These are phyloP conservation scores for Liposcelis brunnea DNA, from an alignment of 2,888 invertebrate genomes.

Conservation along the genomic window DNA sequence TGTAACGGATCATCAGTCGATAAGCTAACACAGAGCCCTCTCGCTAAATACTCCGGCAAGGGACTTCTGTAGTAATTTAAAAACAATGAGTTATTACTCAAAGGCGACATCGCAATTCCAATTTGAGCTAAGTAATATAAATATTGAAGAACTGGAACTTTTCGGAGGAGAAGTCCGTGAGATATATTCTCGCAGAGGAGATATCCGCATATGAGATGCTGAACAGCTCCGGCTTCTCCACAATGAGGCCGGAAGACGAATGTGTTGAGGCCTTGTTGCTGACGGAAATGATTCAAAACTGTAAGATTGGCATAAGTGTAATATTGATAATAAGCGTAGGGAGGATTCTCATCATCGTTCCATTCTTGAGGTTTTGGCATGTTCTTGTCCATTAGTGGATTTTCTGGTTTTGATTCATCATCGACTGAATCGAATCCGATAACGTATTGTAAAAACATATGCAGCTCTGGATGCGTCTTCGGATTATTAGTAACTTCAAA, in stretches of 20 bases:
- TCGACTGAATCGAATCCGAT: conserved; percentile 44
- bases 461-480: conserved; percentile 36
- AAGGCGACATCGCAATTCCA: conserved; percentile 45
- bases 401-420: conserved; percentile 44
- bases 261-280: conserved; percentile 33
- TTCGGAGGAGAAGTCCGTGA: conserved; percentile 40
- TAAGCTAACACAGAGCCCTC: conserved; percentile 38
- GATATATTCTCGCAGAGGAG: conserved; percentile 41
- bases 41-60: conserved; percentile 36
- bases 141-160: conserved; percentile 45
- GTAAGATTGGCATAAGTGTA: conserved; percentile 44
- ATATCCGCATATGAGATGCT: conserved; percentile 39
- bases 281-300: conserved; percentile 38
- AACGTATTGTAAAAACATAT: conserved; percentile 37
- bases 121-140: conserved; percentile 42
- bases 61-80: conserved; percentile 44
- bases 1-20: conserved; percentile 46
- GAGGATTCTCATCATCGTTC: conserved; percentile 37
- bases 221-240: conserved; percentile 43
- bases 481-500: conserved; percentile 46
- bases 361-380: conserved; percentile 32
- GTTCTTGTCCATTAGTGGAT: conserved; percentile 31
- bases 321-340: conserved; percentile 43
- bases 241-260: conserved; percentile 42
- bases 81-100: conserved; percentile 45